Percentiles rank a stretch among this genome's conserved stretches.
phyloP scores from a whole-genome alignment of 2,113 vertebrate genomes.

The Brachionichthys hirsutus region DNA sequence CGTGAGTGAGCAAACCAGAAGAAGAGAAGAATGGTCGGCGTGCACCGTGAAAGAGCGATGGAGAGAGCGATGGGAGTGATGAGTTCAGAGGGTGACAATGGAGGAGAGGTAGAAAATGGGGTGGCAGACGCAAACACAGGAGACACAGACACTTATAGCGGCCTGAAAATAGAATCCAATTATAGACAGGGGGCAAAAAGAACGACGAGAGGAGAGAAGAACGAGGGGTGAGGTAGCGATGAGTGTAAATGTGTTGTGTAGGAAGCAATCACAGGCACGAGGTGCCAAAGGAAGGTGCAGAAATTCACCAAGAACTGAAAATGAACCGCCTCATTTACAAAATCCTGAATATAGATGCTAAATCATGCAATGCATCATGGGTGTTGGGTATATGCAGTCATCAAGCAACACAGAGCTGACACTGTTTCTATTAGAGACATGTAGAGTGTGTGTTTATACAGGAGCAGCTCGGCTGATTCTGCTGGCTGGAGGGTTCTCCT shows the following conservation, averaged over 20 bases:
- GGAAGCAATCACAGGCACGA: constrained; percentile 66
- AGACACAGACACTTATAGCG: constrained; percentile 78
- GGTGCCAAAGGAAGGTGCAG: constrained; percentile 72
- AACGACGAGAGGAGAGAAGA: constrained; percentile 61
- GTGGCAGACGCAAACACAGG: constrained; percentile 80
- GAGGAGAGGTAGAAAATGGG: constrained; percentile 83
- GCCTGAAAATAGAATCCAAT: constrained; percentile 84
- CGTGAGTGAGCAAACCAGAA: constrained; percentile 13
- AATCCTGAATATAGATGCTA: constrained; percentile 37
- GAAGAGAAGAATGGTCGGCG: constrained; percentile 6
- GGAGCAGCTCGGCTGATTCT: constrained; percentile 34
- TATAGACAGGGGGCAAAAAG: constrained; percentile 75
- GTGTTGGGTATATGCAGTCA: constrained; percentile 17
- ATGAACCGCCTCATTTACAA: constrained; percentile 67
- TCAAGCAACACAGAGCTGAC: constrained; percentile 6
- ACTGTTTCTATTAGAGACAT: neutral
- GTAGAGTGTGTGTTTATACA: neutral
- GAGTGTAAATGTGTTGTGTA: constrained; percentile 67
- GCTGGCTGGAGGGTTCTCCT: constrained; percentile 36
- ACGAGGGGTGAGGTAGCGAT: constrained; percentile 62
- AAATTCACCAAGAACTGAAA: constrained; percentile 50
- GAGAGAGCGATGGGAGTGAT: constrained; percentile 52
- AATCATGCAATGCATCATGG: constrained; percentile 43
- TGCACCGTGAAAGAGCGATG: constrained; percentile 50
- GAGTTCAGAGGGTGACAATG: constrained; percentile 61